These are phyloP conservation scores for Oreochromis tanganicae DNA, from an alignment of 2,113 vertebrate species.

Conservation along the genomic window DNA sequence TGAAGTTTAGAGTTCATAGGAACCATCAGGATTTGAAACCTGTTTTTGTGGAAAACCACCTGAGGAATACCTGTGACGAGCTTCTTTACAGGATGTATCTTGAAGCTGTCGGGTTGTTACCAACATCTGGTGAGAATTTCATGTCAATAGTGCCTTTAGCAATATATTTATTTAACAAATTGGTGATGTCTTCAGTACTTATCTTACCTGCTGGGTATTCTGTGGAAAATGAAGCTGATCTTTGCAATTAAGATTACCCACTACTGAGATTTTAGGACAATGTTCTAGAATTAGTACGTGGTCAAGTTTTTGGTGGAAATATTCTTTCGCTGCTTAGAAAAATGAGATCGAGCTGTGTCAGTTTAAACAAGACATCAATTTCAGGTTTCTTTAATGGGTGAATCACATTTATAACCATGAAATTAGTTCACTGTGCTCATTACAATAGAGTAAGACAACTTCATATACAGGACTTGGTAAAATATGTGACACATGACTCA, in stretches of 20 bases:
- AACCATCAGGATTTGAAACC: no score
- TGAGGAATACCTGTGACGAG: no score
- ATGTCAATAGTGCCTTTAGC: neutral
- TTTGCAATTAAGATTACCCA: neutral
- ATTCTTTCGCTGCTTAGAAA: neutral
- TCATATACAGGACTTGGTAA: neutral
- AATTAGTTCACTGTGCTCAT: neutral
- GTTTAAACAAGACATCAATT: no score
- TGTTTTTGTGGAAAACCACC: no score
- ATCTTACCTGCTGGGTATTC: rapidly evolving
- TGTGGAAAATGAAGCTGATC: neutral
- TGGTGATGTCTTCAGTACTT: rapidly evolving
- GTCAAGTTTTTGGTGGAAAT: neutral
- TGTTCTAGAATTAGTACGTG: neutral
- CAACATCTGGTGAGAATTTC: neutral
- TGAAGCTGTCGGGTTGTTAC: no score
- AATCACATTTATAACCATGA: neutral
- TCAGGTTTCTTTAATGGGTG: neutral
- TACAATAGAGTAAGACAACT: neutral
- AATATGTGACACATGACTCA: neutral
- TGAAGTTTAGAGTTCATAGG: no score
- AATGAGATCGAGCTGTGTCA: neutral
- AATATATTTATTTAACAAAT: neutral
- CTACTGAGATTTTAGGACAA: no score
- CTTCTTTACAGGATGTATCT: no score